Evolutionary conservation across 2,888 invertebrate species (phyloP).

Genomic region (Hydropsyche betteni): DNA sequence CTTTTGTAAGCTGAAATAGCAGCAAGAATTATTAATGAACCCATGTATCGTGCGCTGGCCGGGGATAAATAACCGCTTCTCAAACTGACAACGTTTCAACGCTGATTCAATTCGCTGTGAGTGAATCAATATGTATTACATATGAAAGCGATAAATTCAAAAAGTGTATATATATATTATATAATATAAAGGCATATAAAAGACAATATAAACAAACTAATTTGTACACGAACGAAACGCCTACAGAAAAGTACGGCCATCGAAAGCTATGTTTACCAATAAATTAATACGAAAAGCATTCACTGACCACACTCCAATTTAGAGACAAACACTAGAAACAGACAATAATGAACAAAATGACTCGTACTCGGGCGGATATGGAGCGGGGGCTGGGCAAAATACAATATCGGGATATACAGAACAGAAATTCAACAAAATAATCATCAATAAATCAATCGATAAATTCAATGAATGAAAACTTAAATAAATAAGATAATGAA

Average conservation of each 20-base stretch:
- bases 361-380: conserved; percentile 7
- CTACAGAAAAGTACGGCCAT: conserved; percentile 19
- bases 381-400: conserved; percentile 2
- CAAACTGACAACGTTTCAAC: conserved; percentile 33
- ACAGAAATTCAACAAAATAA: not conserved
- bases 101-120: conserved; percentile 21
- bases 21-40: conserved; percentile 24
- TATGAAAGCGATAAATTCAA: conserved; percentile 16
- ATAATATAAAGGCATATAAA: conserved; percentile 1
- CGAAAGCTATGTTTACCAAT: conserved; percentile 25
- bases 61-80: conserved; percentile 28
- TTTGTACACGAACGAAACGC: not conserved
- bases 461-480: not conserved
- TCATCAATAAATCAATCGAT: not conserved
- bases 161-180: conserved; percentile 16
- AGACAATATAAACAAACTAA: conserved; percentile 16
- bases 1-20: conserved; percentile 29
- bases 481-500: conserved; percentile 21
- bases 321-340: conserved; percentile 22
- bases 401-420: conserved; percentile 17
- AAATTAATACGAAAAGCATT: conserved; percentile 24
- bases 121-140: conserved; percentile 11
- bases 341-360: conserved; percentile 17
- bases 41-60: not conserved
- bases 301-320: conserved; percentile 29